Evolutionary conservation across 2,888 invertebrate species (phyloP).

Genomic region (Dione vanillae): DNA sequence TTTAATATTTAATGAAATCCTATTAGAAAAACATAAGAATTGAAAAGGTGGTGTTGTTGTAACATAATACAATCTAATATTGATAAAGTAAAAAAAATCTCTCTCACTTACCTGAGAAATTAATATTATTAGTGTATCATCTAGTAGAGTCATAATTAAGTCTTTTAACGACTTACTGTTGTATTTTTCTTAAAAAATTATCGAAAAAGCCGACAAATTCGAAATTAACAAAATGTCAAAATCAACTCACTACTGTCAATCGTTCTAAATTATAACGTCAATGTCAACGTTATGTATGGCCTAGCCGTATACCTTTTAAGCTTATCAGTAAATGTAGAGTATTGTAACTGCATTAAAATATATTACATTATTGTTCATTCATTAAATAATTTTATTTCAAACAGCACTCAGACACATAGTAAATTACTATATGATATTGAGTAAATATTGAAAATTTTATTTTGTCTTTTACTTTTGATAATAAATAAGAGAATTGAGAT

Average conservation of each 20-base stretch:
- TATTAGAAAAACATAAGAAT: neutral
- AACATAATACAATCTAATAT: neutral
- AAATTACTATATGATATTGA: too few relatives aligned
- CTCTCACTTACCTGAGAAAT: slow-evolving; percentile 88
- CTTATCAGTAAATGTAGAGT: neutral
- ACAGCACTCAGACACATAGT: too few relatives aligned
- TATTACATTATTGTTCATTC: too few relatives aligned
- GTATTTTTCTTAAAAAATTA: neutral
- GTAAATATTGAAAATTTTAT: too few relatives aligned
- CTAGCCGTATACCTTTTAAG: neutral
- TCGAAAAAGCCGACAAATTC: slow-evolving; percentile 17
- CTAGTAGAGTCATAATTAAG: slow-evolving; percentile 89
- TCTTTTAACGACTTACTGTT: neutral
- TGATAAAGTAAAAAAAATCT: neutral
- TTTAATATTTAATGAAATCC: neutral
- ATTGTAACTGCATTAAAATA: neutral
- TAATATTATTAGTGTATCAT: slow-evolving; percentile 92
- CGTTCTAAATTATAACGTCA: neutral
- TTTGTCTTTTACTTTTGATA: too few relatives aligned
- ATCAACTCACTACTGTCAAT: neutral
- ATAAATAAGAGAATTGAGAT: too few relatives aligned
- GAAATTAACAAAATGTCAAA: neutral
- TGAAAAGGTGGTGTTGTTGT: neutral
- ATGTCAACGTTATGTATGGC: neutral
- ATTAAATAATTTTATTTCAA: too few relatives aligned